Base-by-base conservation (phyloP, 1,140 invertebrate species). In the Pachypeltis micranthus region DNA sequence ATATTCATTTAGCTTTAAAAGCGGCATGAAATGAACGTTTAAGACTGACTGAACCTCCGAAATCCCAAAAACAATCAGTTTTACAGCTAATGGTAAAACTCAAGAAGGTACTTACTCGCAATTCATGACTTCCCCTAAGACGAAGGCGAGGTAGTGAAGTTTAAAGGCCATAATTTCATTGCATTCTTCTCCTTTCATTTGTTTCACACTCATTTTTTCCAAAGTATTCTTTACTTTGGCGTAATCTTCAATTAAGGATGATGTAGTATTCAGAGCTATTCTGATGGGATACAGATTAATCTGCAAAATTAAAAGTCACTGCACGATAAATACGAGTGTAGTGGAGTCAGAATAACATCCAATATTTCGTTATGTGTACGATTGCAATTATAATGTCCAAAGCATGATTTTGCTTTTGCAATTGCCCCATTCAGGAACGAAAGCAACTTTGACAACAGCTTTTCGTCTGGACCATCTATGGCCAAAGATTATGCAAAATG, bases 91-190 rank as follows among this genome's bases (percentile, higher is more conserved):
- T 1, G 3, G 24, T 47, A 47, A 47, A 47, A 3, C 24, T 47
- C 14, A 19, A 19, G n/a, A 19, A 39, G n/a, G 2, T 47, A 74
- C 70, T 63, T 74, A 80, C 76, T 70, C 83, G 82, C 80, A 83
- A 70, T 85, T 85, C 55, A 81, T 74, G 14, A 92, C 76, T 74
- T 88, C 86, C 39, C 77, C 80, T 12, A 93, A 75, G 56, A 95
- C 78, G 72, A 83, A 90, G 31, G 83, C 78, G 0, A 95, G 74
- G 71, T 93, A 93, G 73, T 95, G 91, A 71, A 89, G 88, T 72
- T 97, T 96, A 65, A 96, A 89, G 1, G 91, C 85, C 79, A 93
- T 85, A 3, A 96, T 82, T 79, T 98, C 95, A 75, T 98, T 98
- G 0, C 83, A 84, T 62, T 95, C 90, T 51, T 80, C 79, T 2